Base-by-base conservation (phyloP, 2,888 invertebrate species). In the Cantharis rustica region DNA sequence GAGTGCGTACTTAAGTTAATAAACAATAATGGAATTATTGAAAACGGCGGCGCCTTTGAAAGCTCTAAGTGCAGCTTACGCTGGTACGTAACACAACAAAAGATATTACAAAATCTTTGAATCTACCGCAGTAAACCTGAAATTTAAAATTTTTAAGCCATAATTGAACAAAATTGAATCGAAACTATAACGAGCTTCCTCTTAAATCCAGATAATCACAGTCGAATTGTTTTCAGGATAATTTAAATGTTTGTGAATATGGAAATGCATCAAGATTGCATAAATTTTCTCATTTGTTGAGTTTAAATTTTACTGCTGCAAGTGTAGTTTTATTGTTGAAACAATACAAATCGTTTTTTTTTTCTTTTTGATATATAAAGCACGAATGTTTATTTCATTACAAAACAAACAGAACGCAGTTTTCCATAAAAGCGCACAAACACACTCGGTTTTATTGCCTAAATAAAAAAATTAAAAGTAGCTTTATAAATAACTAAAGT, bases 31-130 rank as follows among this genome's bases (percentile, higher is more conserved):
- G 31, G 77, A 72, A 74, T 77, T 77, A 47, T 47, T 47, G 71
- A 76, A 73, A 64, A 27, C 47, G 70, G 75, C 80, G 80, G 80
- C 71, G 69, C 75, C 76, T 80, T 80, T 80, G 80, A 80, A 75
- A 75, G 69, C 74, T 78, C 23, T 78, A 78, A 80, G 80, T 78
- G 73, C 79, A 74, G 47, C 47, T 47, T 47, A 47, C 47, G 13
- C n/a, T 31, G 10, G n/a, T 31, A 31, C 31, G 13, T 31, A 31
- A 31, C 13, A 13, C 31, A 47, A 47, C 47, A 47, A 47, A 47
- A 47, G 47, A 47, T 47, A 47, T 47, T 47, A 47, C n/a, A 47
- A 47, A 47, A 47, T 47, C 47, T 47, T 47, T 47, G 47, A 47
- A 47, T 47, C n/a, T n/a, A n/a, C 47, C 47, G 47, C 47, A n/a